Percentiles rank a stretch among this genome's conserved stretches.
Evolutionary conservation across 2,888 invertebrate genomes (phyloP).

Genomic region (Asteroscopus sphinx): DNA sequence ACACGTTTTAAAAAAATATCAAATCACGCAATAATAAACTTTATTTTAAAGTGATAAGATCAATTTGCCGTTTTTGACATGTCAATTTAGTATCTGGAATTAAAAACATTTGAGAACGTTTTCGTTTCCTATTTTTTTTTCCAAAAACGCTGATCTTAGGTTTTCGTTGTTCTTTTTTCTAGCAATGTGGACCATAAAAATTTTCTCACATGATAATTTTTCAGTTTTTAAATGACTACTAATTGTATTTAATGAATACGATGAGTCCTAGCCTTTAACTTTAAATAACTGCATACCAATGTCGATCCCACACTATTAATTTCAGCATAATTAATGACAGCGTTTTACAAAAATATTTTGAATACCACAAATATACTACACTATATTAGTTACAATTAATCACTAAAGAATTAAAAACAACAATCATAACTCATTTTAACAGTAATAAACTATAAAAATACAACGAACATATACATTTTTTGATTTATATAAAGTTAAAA

Average conservation of each 20-base stretch:
- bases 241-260: slow-evolving; percentile 1
- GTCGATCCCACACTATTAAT: slow-evolving; percentile 42
- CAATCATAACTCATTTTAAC: slow-evolving; percentile 44
- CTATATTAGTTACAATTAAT: slow-evolving; percentile 50
- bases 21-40: too few species aligned
- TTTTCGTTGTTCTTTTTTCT: too few species aligned
- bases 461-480: slow-evolving; percentile 25
- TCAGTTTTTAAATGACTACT: background rate
- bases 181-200: too few species aligned
- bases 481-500: slow-evolving; percentile 53
- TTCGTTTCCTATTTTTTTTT: too few species aligned
- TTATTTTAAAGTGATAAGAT: too few species aligned
- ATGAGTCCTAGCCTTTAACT: slow-evolving; percentile 19
- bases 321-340: slow-evolving; percentile 43
- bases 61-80: too few species aligned
- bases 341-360: slow-evolving; percentile 45
- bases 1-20: too few species aligned
- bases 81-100: too few species aligned
- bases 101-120: too few species aligned
- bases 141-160: too few species aligned
- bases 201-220: background rate
- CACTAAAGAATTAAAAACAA: slow-evolving; percentile 48
- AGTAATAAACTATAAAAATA: slow-evolving; percentile 41
- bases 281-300: slow-evolving; percentile 40
- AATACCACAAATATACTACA: slow-evolving; percentile 44